Evolutionary conservation across 2,113 vertebrate genomes (phyloP).

Genomic region (Mesitornis unicolor): DNA sequence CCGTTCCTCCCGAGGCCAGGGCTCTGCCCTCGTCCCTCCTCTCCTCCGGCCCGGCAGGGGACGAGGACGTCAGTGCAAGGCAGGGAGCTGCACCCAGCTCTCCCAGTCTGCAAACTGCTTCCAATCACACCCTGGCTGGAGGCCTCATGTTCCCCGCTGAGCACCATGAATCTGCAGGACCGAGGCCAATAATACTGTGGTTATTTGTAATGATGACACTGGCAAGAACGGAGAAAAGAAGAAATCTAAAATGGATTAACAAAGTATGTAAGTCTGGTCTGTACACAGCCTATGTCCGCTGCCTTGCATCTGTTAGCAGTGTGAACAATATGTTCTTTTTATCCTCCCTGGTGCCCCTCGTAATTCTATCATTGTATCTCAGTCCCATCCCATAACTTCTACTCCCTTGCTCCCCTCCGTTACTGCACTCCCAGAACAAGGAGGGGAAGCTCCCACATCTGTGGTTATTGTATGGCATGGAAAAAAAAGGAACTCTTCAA

Average conservation of each 20-base stretch:
- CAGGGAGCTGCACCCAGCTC: constrained; percentile 12
- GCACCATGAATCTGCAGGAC: constrained; percentile 46
- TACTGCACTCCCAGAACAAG: background rate
- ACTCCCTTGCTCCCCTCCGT: background rate
- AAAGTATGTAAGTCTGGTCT: constrained; percentile 22
- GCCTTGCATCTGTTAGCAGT: constrained; percentile 19
- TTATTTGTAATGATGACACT: constrained; percentile 35
- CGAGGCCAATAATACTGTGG: constrained; percentile 18
- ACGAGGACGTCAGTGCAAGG: background rate
- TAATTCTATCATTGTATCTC: constrained; percentile 38
- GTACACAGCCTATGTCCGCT: background rate
- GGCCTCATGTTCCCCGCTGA: constrained; percentile 10
- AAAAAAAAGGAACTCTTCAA: background rate
- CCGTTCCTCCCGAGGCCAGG: background rate
- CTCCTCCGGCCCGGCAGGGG: background rate
- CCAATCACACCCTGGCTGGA: constrained; percentile 30
- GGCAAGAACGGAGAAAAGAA: background rate
- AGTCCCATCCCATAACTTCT: background rate
- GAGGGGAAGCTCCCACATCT: background rate
- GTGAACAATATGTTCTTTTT: constrained; percentile 14
- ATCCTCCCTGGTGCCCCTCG: background rate
- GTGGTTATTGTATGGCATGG: background rate
- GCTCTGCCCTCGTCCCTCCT: background rate
- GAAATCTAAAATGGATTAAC: background rate
- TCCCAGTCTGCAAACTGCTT: constrained; percentile 5